Evolutionary conservation across 2,113 vertebrate genomes (phyloP).

Genomic region (Cephalopterus ornatus): DNA sequence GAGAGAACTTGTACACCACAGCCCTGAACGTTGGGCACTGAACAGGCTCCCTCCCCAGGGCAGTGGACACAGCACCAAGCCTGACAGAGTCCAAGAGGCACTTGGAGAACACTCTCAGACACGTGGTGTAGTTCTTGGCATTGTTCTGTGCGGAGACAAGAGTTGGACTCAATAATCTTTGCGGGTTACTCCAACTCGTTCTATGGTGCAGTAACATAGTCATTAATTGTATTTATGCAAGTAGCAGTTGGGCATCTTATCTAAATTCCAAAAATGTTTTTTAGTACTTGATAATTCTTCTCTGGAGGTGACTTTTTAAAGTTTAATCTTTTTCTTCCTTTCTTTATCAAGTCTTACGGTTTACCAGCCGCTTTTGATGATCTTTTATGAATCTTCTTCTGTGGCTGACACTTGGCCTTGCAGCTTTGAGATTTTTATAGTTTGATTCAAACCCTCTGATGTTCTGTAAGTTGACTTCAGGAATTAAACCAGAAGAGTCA

Average conservation of each 20-base stretch:
- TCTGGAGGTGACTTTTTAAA: not conserved
- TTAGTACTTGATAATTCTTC: not conserved
- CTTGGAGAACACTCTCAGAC: not conserved
- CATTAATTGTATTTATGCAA: not conserved
- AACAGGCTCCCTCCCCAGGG: not conserved
- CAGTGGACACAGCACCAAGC: not conserved
- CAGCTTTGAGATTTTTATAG: slow-evolving; percentile 56
- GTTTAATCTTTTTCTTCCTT: not conserved
- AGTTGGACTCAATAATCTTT: not conserved
- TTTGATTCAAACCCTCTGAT: slow-evolving; percentile 70
- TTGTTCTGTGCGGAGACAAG: not conserved
- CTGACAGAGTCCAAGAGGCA: not conserved
- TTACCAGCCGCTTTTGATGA: slow-evolving; percentile 52
- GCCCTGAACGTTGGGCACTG: not conserved
- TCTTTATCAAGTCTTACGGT: slow-evolving; percentile 10
- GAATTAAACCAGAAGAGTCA: slow-evolving; percentile 66
- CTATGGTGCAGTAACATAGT: not conserved
- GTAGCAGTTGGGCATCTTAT: not conserved
- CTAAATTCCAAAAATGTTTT: not conserved
- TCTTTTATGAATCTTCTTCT: slow-evolving; percentile 39
- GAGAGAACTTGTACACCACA: not conserved
- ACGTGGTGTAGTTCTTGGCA: not conserved
- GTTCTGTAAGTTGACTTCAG: slow-evolving; percentile 53
- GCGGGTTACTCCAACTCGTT: not conserved
- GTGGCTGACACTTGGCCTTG: slow-evolving; percentile 45